These are phyloP conservation scores for Crypturellus tataupa DNA, from an alignment of 2,797 vertebrate genomes.

Conservation along the genomic window DNA sequence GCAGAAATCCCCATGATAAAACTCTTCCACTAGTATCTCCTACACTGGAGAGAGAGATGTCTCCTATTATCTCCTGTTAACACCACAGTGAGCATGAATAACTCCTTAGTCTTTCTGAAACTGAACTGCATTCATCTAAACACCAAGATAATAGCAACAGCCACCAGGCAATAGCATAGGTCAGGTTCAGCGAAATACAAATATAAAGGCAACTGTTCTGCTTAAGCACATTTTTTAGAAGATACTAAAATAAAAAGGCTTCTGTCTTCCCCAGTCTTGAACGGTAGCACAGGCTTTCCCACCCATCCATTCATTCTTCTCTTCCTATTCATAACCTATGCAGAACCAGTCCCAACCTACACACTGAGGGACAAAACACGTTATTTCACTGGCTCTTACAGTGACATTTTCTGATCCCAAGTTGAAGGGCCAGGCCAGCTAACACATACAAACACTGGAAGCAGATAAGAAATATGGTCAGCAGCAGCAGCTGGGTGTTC, in stretches of 20 bases:
- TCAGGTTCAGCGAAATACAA: neutral
- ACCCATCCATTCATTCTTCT: neutral
- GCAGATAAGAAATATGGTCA: neutral
- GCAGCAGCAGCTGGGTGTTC: neutral
- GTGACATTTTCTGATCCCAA: neutral
- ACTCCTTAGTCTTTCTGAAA: neutral
- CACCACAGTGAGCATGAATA: neutral
- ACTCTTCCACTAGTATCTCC: neutral
- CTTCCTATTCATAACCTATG: rapidly evolving
- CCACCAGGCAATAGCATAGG: neutral
- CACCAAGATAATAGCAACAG: neutral
- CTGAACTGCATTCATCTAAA: neutral
- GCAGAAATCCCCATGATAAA: neutral
- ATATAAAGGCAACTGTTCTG: neutral
- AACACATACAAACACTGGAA: neutral
- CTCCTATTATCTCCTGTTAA: neutral
- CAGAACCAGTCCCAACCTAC: neutral
- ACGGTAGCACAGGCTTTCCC: neutral
- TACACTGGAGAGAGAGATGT: rapidly evolving
- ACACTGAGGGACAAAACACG: neutral
- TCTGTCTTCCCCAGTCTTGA: neutral
- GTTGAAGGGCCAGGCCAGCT: neutral
- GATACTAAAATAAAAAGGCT: neutral
- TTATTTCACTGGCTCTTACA: neutral
- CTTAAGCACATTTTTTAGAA: neutral